Conservation (phyloP, 1,140 invertebrate species). For the Zaprionus davidi region DNA sequence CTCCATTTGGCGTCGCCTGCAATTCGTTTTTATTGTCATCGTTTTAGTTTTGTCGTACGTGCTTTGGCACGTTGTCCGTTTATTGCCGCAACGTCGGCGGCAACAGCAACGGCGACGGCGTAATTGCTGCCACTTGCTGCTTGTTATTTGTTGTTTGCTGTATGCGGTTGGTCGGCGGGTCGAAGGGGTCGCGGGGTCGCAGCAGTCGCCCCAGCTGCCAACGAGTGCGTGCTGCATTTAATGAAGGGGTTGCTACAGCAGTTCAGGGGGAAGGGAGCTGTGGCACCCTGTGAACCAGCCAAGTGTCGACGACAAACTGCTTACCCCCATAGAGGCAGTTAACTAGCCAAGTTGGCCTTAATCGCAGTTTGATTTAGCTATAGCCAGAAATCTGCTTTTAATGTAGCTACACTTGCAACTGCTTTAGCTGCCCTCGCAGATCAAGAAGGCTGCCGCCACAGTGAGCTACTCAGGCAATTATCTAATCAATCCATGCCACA, state of each 20-base stretch:
- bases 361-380: background rate
- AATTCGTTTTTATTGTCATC: constrained; percentile 80
- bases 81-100: constrained; percentile 57
- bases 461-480: constrained; percentile 2
- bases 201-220: background rate
- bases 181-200: constrained; percentile 23
- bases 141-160: constrained; percentile 52
- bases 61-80: constrained; percentile 74
- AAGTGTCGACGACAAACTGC: constrained; percentile 20
- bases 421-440: background rate
- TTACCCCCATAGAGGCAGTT: no score
- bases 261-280: constrained; percentile 3
- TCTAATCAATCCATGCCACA: constrained; percentile 9
- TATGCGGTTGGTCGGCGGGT: constrained; percentile 58
- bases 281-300: constrained; percentile 29
- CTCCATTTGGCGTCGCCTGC: constrained; percentile 34
- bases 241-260: constrained; percentile 59
- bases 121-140: constrained; percentile 72
- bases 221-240: constrained; percentile 35
- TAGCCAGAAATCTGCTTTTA: background rate
- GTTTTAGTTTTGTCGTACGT: constrained; percentile 78
- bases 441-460: background rate
- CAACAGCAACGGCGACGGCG: constrained; percentile 32
- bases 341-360: no score
- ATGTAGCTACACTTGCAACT: background rate